Conservation (phyloP, 1,140 invertebrate species). For the Andricus grossulariae region DNA sequence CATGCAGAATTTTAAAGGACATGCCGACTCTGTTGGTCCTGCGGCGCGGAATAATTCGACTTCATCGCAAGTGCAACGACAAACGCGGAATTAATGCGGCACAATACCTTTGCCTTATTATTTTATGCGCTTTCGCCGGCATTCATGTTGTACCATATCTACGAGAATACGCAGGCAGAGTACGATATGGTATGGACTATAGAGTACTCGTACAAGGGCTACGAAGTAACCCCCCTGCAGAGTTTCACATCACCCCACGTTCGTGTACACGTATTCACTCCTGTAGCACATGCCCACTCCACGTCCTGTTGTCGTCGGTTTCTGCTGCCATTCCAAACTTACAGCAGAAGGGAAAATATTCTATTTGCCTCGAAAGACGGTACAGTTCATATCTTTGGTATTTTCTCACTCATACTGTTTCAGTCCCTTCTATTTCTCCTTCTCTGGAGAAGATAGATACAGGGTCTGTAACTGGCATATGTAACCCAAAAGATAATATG, state of each 20-base stretch:
- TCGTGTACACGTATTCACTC: slow-evolving; percentile 15
- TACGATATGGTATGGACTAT: too few species aligned
- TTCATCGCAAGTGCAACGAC: too few species aligned
- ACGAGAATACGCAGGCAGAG: too few species aligned
- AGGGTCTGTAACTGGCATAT: background rate
- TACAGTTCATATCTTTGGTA: slow-evolving; percentile 9
- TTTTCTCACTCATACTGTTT: background rate
- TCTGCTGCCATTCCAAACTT: slow-evolving; percentile 16
- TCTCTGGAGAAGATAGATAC: background rate
- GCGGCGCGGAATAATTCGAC: too few species aligned
- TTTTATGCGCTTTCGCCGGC: too few species aligned
- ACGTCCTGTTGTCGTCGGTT: slow-evolving; percentile 18
- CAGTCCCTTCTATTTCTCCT: background rate
- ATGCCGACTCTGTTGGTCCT: too few species aligned
- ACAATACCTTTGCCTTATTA: too few species aligned
- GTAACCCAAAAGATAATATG: background rate
- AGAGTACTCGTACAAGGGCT: background rate
- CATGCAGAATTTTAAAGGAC: too few species aligned
- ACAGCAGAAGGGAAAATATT: slow-evolving; percentile 23
- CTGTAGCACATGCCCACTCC: slow-evolving; percentile 9
- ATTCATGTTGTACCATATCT: too few species aligned
- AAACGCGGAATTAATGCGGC: too few species aligned
- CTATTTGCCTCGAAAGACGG: slow-evolving; percentile 24
- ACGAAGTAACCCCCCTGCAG: slow-evolving; percentile 7
- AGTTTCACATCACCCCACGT: background rate